These are phyloP conservation scores for Styela clava DNA, from an alignment of 23 tunicate genomes.

Conservation along the genomic window DNA sequence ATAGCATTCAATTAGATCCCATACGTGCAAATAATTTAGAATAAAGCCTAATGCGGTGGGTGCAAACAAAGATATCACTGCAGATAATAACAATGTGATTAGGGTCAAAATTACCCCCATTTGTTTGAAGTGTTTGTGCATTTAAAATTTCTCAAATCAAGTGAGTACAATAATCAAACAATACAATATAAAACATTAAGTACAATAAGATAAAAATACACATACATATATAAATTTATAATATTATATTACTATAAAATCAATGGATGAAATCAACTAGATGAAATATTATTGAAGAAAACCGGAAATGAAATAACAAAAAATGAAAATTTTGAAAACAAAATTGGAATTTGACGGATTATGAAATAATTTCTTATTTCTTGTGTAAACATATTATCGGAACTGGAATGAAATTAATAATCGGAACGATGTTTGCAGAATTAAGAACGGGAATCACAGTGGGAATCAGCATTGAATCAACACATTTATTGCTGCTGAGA, in stretches of 20 bases:
- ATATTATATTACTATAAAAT: not conserved
- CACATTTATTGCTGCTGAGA: too few species aligned
- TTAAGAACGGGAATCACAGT: not conserved
- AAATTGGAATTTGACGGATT: not conserved
- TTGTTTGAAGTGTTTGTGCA: not conserved
- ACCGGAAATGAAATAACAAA: not conserved
- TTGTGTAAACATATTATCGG: not conserved
- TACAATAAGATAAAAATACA: not conserved
- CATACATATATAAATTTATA: not conserved
- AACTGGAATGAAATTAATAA: not conserved
- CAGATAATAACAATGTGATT: not conserved
- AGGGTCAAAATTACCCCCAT: not conserved
- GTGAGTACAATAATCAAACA: not conserved
- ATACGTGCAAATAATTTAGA: not conserved
- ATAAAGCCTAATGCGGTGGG: not conserved
- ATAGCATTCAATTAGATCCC: too few species aligned
- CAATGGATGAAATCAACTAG: not conserved
- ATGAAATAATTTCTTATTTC: not conserved
- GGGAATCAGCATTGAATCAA: too few species aligned
- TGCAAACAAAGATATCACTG: not conserved
- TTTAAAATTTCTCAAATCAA: not conserved
- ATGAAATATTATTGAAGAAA: not conserved
- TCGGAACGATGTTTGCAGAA: not conserved
- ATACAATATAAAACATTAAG: not conserved
- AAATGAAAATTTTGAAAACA: not conserved